These are phyloP conservation scores for Sminthurinus aureus DNA, from an alignment of 2,888 invertebrate species.

Conservation along the genomic window DNA sequence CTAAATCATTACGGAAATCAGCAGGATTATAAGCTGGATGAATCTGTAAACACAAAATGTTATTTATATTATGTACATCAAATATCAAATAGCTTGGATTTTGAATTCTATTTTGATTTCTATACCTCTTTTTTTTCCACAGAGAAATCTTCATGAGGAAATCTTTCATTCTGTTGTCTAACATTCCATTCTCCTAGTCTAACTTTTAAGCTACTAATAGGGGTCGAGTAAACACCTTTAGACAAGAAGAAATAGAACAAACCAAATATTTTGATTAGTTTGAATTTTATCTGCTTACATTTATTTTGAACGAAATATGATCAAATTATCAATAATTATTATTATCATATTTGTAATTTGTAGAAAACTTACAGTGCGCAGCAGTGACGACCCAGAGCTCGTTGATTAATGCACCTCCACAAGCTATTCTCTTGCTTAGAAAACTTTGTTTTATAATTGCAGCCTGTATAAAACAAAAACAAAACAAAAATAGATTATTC, in stretches of 20 bases:
- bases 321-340: no score
- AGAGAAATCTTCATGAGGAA: slow-evolving; percentile 85
- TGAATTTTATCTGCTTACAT: no score
- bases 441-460: slow-evolving; percentile 92
- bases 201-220: slow-evolving; percentile 75
- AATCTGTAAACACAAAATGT: slow-evolving; percentile 64
- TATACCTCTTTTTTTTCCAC: slow-evolving; percentile 84
- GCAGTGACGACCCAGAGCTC: slow-evolving; percentile 93
- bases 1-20: slow-evolving; percentile 91
- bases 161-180: slow-evolving; percentile 80
- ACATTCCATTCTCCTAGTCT: slow-evolving; percentile 94
- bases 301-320: no score
- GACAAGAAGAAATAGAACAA: no score
- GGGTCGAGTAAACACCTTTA: neutral
- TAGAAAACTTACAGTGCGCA: no score
- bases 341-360: slow-evolving; percentile 76
- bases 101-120: neutral
- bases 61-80: neutral
- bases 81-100: neutral
- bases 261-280: no score
- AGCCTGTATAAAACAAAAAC: no score
- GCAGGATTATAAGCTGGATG: slow-evolving; percentile 90
- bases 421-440: slow-evolving; percentile 86
- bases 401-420: slow-evolving; percentile 88
- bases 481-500: no score